phyloP scores from a whole-genome alignment of 2,888 invertebrate species.

The Polydrusus tereticollis region DNA sequence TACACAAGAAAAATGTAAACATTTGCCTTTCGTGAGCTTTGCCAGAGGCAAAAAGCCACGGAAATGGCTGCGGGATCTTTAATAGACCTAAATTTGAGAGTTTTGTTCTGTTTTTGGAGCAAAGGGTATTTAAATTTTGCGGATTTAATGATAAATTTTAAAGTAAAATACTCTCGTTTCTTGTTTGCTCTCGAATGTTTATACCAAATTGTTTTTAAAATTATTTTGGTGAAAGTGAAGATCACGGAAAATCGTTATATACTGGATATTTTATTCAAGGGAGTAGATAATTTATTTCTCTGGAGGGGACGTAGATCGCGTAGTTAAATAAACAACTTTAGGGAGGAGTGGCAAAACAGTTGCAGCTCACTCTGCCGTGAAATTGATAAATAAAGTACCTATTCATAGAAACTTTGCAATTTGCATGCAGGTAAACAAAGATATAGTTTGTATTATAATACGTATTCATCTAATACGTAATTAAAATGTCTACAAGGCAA shows the following conservation, averaged over 20 bases:
- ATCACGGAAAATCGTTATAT: not conserved
- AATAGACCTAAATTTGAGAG: conserved; percentile 34
- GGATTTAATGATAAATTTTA: conserved; percentile 13
- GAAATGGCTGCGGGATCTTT: conserved; percentile 35
- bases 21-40: conserved; percentile 37
- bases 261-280: too few species aligned
- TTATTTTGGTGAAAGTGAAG: not conserved
- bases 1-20: conserved; percentile 42
- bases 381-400: too few species aligned
- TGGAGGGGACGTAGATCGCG: too few species aligned
- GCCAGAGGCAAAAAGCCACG: conserved; percentile 36
- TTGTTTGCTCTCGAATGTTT: not conserved
- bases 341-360: too few species aligned
- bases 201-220: conserved; percentile 1
- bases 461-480: too few species aligned
- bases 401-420: too few species aligned
- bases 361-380: too few species aligned
- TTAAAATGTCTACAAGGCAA: too few species aligned
- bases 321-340: too few species aligned
- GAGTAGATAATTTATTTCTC: too few species aligned
- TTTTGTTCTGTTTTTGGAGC: conserved; percentile 12
- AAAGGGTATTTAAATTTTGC: conserved; percentile 13
- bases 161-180: not conserved
- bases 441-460: too few species aligned
- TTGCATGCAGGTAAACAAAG: too few species aligned